phyloP scores from a whole-genome alignment of 2,888 invertebrate species.

The Herminia tarsipennalis region DNA sequence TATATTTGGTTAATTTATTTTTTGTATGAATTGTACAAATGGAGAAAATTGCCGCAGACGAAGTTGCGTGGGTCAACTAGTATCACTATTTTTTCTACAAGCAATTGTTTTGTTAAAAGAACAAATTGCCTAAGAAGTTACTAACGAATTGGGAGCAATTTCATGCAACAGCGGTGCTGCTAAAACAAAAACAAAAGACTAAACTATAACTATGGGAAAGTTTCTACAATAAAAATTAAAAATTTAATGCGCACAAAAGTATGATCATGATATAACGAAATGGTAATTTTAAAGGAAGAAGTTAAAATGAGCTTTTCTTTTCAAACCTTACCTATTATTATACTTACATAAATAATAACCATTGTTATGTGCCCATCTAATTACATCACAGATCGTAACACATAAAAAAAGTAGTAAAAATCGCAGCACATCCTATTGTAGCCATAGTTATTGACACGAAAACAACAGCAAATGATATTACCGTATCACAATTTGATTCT shows the following conservation, averaged over 20 bases:
- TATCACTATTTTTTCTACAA: too few species aligned
- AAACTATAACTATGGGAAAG: conserved; percentile 39
- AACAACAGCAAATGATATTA: conserved; percentile 12
- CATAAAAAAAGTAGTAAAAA: neutral
- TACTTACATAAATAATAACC: neutral
- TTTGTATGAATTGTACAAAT: too few species aligned
- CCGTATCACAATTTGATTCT: conserved; percentile 23
- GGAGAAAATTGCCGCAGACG: too few species aligned
- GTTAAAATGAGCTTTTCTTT: conserved; percentile 16
- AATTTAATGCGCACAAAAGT: conserved; percentile 20
- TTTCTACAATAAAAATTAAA: conserved; percentile 34
- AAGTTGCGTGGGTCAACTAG: too few species aligned
- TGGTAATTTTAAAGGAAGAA: conserved; percentile 18
- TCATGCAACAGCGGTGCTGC: conserved; percentile 33
- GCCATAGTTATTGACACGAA: neutral
- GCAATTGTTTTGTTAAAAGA: too few species aligned
- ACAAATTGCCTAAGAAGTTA: conserved; percentile 33
- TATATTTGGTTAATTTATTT: too few species aligned
- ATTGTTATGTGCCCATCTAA: conserved; percentile 1
- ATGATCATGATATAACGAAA: conserved; percentile 27
- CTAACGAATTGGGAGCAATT: conserved; percentile 41
- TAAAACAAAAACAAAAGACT: conserved; percentile 34
- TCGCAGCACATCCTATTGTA: neutral
- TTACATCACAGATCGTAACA: conserved; percentile 8
- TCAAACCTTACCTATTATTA: conserved; percentile 14